Base-by-base conservation (phyloP, 2,888 invertebrate species). In the Apodemia zela region DNA sequence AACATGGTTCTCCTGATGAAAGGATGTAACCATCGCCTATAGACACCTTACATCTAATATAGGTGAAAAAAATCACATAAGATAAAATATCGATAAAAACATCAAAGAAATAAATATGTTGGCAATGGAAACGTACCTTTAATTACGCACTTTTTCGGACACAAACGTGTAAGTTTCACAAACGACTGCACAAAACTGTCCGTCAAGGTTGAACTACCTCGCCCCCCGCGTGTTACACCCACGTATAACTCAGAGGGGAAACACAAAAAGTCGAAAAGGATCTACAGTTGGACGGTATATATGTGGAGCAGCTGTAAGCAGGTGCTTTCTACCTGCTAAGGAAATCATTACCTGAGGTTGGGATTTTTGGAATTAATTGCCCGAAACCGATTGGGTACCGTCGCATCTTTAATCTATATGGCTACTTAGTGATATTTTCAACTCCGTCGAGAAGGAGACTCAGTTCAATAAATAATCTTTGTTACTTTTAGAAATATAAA, bases 261-360 rank as follows among this genome's bases (percentile, higher is more conserved):
- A 73, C 63, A 70, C 64, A 68, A 75, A 75, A 72, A 72, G 72
- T 70, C 68, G 68, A 69, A 71, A 78, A 74, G 80, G 79, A 77
- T 73, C 76, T 73, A 67, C 67, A 72, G 66, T 67, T 70, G 67
- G 68, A 64, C 67, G 57, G 59, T 45, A n/a, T 47, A 63, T 67
- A 70, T 68, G 69, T 72, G 68, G 73, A 69, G 67, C 70, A 71
- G 65, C 62, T 70, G 66, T 69, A 71, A 77, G 80, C 89, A 89
- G 87, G 87, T 89, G 89, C 80, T 77, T 75, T 57, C 80, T 89
- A 89, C 90, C 90, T 89, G 89, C 82, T 76, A 75, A 63, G 75
- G 73, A 78, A 80, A 79, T 57, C 57, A 57, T 57, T 57, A 57
- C 57, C 57, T 57, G 57, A 57, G 57, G 29, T 29, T 57, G 57